Base-by-base conservation (phyloP, 2,797 vertebrate species). In the Acanthiza pusilla region DNA sequence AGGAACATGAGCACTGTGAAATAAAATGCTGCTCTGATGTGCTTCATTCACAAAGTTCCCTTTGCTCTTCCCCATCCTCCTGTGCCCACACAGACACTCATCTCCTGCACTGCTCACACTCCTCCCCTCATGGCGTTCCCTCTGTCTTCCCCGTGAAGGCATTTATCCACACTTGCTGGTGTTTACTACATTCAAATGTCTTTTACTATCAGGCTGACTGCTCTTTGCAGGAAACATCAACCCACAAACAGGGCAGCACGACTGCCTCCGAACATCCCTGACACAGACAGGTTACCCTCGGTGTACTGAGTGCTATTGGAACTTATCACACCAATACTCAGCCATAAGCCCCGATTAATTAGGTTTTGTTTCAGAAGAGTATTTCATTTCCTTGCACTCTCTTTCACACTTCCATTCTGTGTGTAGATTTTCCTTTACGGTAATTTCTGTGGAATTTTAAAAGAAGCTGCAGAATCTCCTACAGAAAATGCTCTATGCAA, bases 281-380 rank as follows among this genome's bases (percentile, higher is more conserved):
- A 5, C 3, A n/a, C 38, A 50, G 16, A 47, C 57, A 32, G 13
- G 14, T 14, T 13, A 4, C 5, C 2, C 9, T 18, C 5, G 40
- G n/a, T 22, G 9, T 15, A 2, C 23, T 2, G n/a, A 43, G 48
- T 2, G 13, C 53, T 17, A 3, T 4, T 57, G 5, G 53, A 91
- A 16, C 10, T 3, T 12, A 45, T 1, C 60, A 45, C 45, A 63
- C 5, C 18, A 4, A 0, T 3, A 36, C 9, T 23, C 40, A 63
- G 7, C 30, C 67, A 15, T 1, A 9, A 67, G 4, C 15, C 18
- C 27, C 2, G 2, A 5, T 1, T 4, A n/a, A 29, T 51, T 27
- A 47, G 12, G 9, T 15, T 54, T 40, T 82, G 6, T 30, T 42
- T 76, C 19, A 67, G 26, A 51, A 67, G 25, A 67, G 14, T 5